Evolutionary conservation across 2,797 vertebrate species (phyloP), one percentile per base, ranked within the genome.

Genomic region (Acanthurus lineatus): DNA sequence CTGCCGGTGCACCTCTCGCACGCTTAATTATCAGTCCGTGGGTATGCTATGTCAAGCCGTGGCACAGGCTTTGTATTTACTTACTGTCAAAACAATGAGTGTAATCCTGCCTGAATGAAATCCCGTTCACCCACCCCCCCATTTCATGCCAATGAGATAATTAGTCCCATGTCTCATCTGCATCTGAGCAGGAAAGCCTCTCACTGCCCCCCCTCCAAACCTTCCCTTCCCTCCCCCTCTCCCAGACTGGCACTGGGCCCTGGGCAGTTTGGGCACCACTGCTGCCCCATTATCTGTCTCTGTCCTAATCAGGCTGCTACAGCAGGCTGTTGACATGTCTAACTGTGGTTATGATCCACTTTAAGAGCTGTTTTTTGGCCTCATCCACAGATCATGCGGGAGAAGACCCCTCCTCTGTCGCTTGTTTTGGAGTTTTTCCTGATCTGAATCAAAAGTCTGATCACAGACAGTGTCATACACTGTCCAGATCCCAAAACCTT

Each of bases 151-250:
- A 91, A 76, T 92, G 88, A 92, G 90, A 91, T 94, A 91, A 94
- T 94, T 92, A 93, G 92, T 76, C 84, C 88, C 90, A 83, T 88
- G 89, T 92, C 89, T 91, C 88, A 86, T 92, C 83, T 92, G 86
- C 84, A 86, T 93, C 77, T 85, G 86, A 91, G 83, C 56, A 78
- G 81, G 81, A 79, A 69, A 57, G 48, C 73, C 77, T 68, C 80
- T 75, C 3, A 15, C 48, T 20, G 0, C 2, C 25, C 57, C 82
- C 38, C 28, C 28, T 32, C 17, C 60, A 16, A 16, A 62, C 38
- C n/a, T 22, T 9, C 9, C 44, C 22, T 66, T 25, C 11, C 10
- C 59, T 35, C 15, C 22, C 40, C 40, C 9, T 51, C 10, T 48
- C 28, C 28, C 28, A 67, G 54, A 83, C 73, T 87, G 88, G 85